Percentiles rank a stretch among this genome's conserved stretches.
Evolutionary conservation across 2,797 vertebrate species (phyloP).

Genomic region (Enteromius treurensis): DNA sequence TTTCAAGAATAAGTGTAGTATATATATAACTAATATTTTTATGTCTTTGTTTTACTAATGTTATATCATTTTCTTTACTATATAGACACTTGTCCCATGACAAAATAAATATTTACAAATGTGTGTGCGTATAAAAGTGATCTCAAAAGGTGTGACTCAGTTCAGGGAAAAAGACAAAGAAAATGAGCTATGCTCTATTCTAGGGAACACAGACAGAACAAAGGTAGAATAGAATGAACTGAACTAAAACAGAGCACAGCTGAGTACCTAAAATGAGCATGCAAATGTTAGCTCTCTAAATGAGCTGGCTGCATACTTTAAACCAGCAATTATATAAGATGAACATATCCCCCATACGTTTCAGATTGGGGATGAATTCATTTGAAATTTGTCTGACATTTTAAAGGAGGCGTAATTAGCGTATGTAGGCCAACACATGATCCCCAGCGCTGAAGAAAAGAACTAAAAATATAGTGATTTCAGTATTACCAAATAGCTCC

Average conservation of each 20-base stretch:
- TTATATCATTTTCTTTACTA: neutral
- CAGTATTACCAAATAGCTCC: conserved; percentile 72
- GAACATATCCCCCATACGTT: neutral
- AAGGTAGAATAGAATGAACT: conserved; percentile 31
- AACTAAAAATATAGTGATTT: conserved; percentile 51
- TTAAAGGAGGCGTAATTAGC: conserved; percentile 38
- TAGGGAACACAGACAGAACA: conserved; percentile 36
- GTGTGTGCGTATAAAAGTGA: neutral
- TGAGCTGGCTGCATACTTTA: neutral
- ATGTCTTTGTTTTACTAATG: neutral
- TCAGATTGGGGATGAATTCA: neutral
- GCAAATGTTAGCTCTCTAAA: conserved; percentile 17
- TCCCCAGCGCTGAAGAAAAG: conserved; percentile 11
- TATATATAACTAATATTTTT: neutral
- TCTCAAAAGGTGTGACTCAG: neutral
- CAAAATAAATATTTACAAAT: conserved; percentile 29
- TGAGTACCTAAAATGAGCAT: conserved; percentile 1
- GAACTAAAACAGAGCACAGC: conserved; percentile 33
- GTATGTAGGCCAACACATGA: conserved; percentile 46
- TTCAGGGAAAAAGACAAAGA: conserved; percentile 21
- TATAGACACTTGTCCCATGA: neutral
- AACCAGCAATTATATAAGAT: conserved; percentile 39
- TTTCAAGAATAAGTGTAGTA: too few species aligned
- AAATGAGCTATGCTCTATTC: conserved; percentile 8
- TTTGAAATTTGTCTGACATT: conserved; percentile 35